Evolutionary conservation across 2,888 invertebrate species (phyloP).

Genomic region (Helobdella robusta): DNA sequence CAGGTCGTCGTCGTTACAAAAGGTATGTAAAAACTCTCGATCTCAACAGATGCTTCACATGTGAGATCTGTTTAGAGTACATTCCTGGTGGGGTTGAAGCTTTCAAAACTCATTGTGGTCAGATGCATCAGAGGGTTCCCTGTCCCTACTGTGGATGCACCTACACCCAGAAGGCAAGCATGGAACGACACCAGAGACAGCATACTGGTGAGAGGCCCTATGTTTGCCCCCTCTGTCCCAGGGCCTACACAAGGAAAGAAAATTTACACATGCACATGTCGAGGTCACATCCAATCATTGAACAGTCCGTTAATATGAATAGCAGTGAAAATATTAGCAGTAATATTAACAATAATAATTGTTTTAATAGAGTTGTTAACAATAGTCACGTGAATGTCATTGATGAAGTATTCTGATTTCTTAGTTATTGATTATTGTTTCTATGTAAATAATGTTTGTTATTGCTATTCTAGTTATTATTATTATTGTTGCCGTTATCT

Average conservation of each 20-base stretch:
- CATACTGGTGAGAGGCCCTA: conserved; percentile 25
- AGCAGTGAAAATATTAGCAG: too few relatives aligned
- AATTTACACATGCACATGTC: conserved; percentile 19
- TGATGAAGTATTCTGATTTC: too few relatives aligned
- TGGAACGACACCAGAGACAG: conserved; percentile 27
- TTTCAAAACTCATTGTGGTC: conserved; percentile 21
- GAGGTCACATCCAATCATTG: conserved; percentile 21
- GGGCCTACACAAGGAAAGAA: conserved; percentile 24
- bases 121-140: conserved; percentile 19
- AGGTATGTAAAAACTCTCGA: conserved; percentile 17
- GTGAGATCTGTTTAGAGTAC: conserved; percentile 24
- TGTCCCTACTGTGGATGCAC: conserved; percentile 27
- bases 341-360: too few relatives aligned
- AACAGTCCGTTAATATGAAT: too few relatives aligned
- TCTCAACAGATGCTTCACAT: conserved; percentile 18
- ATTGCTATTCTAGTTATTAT: too few relatives aligned
- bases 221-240: conserved; percentile 12
- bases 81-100: conserved; percentile 15
- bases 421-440: too few relatives aligned
- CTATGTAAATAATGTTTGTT: too few relatives aligned
- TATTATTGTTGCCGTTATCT: too few relatives aligned
- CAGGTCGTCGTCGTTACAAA: not conserved
- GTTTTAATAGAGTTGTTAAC: too few relatives aligned
- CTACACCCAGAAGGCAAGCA: conserved; percentile 28
- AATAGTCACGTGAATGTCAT: too few relatives aligned